Evolutionary conservation across 2,113 vertebrate species (phyloP), one percentile per base, ranked within the genome.

Genomic region (Orientallactaga bullata): DNA sequence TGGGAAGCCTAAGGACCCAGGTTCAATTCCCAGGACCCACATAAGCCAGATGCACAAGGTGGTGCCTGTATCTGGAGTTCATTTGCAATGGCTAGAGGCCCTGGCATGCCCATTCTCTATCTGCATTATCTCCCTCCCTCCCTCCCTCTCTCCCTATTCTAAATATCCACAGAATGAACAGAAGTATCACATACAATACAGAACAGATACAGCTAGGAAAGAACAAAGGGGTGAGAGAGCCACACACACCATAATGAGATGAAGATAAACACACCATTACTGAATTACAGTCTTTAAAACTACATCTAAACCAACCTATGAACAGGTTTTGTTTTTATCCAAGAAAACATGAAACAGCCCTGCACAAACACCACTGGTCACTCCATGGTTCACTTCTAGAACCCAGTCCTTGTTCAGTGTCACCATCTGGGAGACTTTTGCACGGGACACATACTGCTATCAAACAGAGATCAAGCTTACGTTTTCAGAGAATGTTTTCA

Each of bases 401-500:
- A 17, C 20, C 68, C 83, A 77, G 37, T 30, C 51, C 37, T 63
- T 63, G 68, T 51, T 15, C 1, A 5, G 26, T 5, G 60, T 7
- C 0, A n/a, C 26, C 47, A 24, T 2, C 65, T 0, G 63, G 26
- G 9, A 13, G 12, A 47, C 5, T 15, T 60, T 87, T 61, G 13
- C 18, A 35, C 0, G 1, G 61, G 37, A 78, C 3, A 42, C 26
- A 13, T 5, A n/a, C 30, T 80, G 85, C 74, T 21, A 71, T 23
- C 37, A 30, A 47, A 80, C 73, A 71, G 47, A 69, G 81, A 69
- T 20, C 24, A 60, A 37, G 91, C 83, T 89, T 61, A 58, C 13
- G 8, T 60, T 78, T 88, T 80, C 76, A 80, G 90, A 89, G 69
- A 76, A 4, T n/a, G 78, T 55, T 88, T 85, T 87, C 42, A 68